These are phyloP conservation scores for Tonatia bakeri DNA, from an alignment of 2,113 vertebrate species.

Conservation along the genomic window DNA sequence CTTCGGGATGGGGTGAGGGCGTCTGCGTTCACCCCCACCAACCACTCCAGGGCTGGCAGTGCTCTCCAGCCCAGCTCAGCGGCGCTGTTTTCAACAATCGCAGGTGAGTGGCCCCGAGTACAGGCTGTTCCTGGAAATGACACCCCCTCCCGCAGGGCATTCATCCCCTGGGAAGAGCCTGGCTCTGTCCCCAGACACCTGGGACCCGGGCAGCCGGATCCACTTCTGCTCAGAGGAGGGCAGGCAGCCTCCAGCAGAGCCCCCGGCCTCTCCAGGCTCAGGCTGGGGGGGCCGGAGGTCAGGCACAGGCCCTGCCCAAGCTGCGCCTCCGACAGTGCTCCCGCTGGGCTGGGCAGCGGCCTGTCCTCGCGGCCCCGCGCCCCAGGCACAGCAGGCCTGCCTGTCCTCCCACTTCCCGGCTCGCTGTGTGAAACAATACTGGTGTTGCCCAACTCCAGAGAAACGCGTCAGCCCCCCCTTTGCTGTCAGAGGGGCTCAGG, in stretches of 20 bases:
- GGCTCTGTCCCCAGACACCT: background rate
- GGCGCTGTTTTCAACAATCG: fast-evolving
- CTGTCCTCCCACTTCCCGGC: fast-evolving
- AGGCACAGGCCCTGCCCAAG: background rate
- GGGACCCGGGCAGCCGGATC: background rate
- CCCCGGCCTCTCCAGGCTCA: background rate
- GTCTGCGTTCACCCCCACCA: too few species aligned
- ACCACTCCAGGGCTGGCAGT: background rate
- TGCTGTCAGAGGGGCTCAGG: background rate
- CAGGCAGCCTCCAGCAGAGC: background rate
- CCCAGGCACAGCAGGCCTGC: fast-evolving
- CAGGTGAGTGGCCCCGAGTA: background rate
- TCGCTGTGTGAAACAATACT: background rate
- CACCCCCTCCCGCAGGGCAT: too few species aligned
- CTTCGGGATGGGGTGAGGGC: background rate
- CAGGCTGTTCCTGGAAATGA: background rate
- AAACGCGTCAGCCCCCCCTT: background rate
- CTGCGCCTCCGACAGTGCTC: background rate
- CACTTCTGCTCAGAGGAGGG: background rate
- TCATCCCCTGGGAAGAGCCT: too few species aligned
- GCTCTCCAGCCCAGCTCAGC: background rate
- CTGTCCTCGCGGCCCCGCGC: background rate
- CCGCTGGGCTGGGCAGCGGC: background rate
- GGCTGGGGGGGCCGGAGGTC: background rate
- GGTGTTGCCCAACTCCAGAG: background rate